Evolutionary conservation across 2,888 invertebrate genomes (phyloP).

Genomic region (Watsonalla cultraria): DNA sequence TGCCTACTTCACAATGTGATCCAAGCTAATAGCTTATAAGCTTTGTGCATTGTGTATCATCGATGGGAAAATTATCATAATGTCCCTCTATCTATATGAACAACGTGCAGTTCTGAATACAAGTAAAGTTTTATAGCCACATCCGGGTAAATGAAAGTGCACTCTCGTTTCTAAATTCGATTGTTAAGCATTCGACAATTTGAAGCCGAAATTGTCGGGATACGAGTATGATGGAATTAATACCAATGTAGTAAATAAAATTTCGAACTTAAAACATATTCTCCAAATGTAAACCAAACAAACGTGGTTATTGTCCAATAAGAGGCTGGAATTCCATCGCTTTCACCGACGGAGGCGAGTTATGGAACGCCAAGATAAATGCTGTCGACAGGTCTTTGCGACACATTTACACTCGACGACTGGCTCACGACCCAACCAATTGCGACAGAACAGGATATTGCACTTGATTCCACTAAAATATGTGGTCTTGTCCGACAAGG

Average conservation of each 20-base stretch:
- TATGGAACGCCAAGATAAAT: constrained; percentile 49
- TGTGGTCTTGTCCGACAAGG: too few relatives aligned
- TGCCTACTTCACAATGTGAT: constrained; percentile 10
- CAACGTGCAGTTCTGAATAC: too few relatives aligned
- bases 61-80: neutral
- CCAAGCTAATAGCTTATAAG: constrained; percentile 5
- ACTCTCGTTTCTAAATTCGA: too few relatives aligned
- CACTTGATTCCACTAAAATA: neutral
- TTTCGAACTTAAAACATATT: constrained; percentile 27
- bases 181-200: too few relatives aligned
- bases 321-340: constrained; percentile 42
- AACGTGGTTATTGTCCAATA: constrained; percentile 44
- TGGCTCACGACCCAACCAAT: constrained; percentile 3
- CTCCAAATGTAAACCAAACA: constrained; percentile 36
- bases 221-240: too few relatives aligned
- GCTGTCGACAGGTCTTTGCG: constrained; percentile 26
- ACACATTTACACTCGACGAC: constrained; percentile 18
- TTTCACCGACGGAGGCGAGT: constrained; percentile 38
- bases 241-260: constrained; percentile 24
- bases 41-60: constrained; percentile 1
- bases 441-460: neutral
- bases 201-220: too few relatives aligned
- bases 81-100: neutral
- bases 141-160: too few relatives aligned
- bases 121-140: too few relatives aligned